Conservation (phyloP, 37 sponge, comb jelly and placozoan genomes). For the Cliona cf. orientalis region DNA sequence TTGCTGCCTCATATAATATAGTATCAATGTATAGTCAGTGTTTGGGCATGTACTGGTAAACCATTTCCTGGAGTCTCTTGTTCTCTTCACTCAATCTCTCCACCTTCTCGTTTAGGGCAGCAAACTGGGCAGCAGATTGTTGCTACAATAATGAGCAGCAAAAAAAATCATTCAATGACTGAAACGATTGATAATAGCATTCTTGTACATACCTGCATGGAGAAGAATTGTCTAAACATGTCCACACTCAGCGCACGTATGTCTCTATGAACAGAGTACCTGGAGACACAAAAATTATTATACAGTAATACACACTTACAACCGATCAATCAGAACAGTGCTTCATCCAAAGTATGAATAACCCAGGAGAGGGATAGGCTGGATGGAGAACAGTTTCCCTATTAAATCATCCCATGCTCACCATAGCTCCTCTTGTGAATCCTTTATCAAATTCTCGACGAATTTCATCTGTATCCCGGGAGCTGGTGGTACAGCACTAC, state of each 20-base stretch:
- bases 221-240: slow-evolving; percentile 55
- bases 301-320: neutral
- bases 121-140: slow-evolving; percentile 36
- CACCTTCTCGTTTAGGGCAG: slow-evolving; percentile 46
- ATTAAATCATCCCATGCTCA: too few species aligned
- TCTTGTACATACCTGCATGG: slow-evolving; percentile 29
- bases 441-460: slow-evolving; percentile 44
- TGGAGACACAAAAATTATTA: slow-evolving; percentile 7
- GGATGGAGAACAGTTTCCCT: neutral
- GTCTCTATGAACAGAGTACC: slow-evolving; percentile 55
- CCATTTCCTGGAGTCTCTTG: slow-evolving; percentile 23
- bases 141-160: slow-evolving; percentile 23
- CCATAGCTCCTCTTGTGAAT: slow-evolving; percentile 49
- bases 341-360: slow-evolving; percentile 2
- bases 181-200: too few species aligned
- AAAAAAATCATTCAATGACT: neutral
- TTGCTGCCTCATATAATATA: too few species aligned
- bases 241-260: slow-evolving; percentile 43
- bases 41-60: slow-evolving; percentile 63
- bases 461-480: slow-evolving; percentile 42
- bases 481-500: neutral
- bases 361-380: neutral
- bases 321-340: neutral
- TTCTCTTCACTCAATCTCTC: slow-evolving; percentile 42
- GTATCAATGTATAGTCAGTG: slow-evolving; percentile 32